Percentiles rank a stretch among this genome's conserved stretches.
phyloP scores from a whole-genome alignment of 2,113 vertebrate species.

The Varanus komodoensis region DNA sequence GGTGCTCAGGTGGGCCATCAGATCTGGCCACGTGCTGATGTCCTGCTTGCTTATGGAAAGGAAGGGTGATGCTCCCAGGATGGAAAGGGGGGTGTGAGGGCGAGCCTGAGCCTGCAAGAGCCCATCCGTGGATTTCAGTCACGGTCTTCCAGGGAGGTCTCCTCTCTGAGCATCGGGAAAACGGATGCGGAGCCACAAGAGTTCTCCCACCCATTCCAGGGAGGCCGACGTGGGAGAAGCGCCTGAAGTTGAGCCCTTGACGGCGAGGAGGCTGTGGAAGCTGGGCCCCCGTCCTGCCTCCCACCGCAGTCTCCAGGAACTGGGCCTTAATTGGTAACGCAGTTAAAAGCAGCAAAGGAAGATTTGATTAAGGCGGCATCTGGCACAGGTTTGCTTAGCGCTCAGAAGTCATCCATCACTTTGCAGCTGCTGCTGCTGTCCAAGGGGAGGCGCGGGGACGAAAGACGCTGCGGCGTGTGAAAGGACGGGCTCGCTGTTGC shows the following conservation, averaged over 20 bases:
- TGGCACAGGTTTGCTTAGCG: slow-evolving; percentile 26
- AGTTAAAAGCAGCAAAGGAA: slow-evolving; percentile 35
- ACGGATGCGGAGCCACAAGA: too few relatives aligned
- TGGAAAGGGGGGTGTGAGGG: background rate
- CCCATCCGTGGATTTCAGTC: background rate
- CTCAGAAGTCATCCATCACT: slow-evolving; percentile 6
- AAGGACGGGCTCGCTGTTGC: background rate
- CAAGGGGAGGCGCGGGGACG: background rate
- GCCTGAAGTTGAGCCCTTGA: background rate
- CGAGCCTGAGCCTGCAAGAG: background rate
- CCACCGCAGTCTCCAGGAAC: background rate
- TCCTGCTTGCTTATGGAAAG: background rate
- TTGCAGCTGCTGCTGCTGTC: background rate
- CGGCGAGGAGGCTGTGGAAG: background rate
- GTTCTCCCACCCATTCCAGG: background rate
- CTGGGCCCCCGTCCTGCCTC: background rate
- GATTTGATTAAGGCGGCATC: slow-evolving; percentile 38
- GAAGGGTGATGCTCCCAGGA: background rate
- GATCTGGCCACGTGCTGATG: background rate
- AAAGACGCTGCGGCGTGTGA: too few relatives aligned
- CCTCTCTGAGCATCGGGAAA: background rate
- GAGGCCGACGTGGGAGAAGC: background rate
- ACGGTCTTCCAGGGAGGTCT: background rate
- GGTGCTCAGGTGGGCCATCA: background rate
- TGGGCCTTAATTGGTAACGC: slow-evolving; percentile 21